A percentile compares a stretch with the other conserved stretches of the same genome.
Evolutionary conservation across 2,797 vertebrate genomes (phyloP).

Genomic region (Spea hammondii): DNA sequence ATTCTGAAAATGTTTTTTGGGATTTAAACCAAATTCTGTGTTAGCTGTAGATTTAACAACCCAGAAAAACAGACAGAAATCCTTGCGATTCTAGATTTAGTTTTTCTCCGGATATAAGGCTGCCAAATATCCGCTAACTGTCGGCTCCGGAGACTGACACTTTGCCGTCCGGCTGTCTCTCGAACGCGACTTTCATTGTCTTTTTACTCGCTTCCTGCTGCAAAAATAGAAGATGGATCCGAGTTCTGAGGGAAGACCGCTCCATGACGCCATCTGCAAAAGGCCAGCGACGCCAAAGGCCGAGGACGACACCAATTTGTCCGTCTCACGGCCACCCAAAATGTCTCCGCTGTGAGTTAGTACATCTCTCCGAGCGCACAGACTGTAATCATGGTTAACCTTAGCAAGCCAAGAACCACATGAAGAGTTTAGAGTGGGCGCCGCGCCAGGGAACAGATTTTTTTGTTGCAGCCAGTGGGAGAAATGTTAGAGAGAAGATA

Average conservation of each 20-base stretch:
- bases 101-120: too few relatives aligned
- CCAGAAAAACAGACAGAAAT: too few relatives aligned
- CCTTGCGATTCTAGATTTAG: too few relatives aligned
- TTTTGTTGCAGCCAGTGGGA: not conserved
- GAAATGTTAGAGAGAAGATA: not conserved
- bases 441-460: constrained; percentile 1
- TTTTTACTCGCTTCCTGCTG: constrained; percentile 4
- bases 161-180: not conserved
- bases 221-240: constrained; percentile 28
- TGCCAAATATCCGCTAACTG: not conserved
- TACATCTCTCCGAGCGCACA: constrained; percentile 43
- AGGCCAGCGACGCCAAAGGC: constrained; percentile 42
- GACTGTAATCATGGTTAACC: constrained; percentile 42
- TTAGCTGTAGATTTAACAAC: too few relatives aligned
- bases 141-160: not conserved
- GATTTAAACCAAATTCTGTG: too few relatives aligned
- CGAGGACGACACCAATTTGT: constrained; percentile 56
- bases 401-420: constrained; percentile 37
- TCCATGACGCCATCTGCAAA: constrained; percentile 6
- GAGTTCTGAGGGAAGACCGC: constrained; percentile 17
- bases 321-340: constrained; percentile 63
- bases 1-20: too few relatives aligned
- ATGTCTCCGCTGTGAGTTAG: constrained; percentile 54
- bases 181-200: not conserved
- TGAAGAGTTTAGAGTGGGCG: constrained; percentile 25